A percentile compares a stretch with the other conserved stretches of the same genome.
Evolutionary conservation across 2,888 invertebrate species (phyloP).

Genomic region (Cephonodes hylas): DNA sequence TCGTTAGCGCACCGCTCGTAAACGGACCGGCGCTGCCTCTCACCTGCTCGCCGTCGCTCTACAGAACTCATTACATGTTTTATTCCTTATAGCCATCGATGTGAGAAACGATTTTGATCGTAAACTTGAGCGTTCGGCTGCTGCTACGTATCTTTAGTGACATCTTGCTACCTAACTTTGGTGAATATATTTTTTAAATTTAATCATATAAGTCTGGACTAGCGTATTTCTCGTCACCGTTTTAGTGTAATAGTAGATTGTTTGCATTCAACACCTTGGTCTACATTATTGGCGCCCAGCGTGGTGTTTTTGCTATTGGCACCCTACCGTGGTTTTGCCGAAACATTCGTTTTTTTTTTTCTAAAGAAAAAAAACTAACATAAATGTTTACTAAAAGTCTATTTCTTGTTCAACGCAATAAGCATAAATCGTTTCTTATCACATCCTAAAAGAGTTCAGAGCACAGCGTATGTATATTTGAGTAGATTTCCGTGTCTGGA

Average conservation of each 20-base stretch:
- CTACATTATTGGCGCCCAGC: slow-evolving; percentile 2
- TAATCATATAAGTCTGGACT: no score
- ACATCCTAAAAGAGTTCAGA: background rate
- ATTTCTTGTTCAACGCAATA: no score
- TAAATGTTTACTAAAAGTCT: no score
- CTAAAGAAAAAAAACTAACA: background rate
- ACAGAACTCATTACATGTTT: slow-evolving; percentile 13
- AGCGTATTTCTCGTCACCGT: no score
- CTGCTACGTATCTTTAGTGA: background rate
- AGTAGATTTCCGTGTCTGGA: slow-evolving; percentile 3
- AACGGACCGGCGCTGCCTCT: slow-evolving; percentile 37
- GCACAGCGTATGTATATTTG: background rate
- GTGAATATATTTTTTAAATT: background rate
- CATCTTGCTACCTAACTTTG: background rate
- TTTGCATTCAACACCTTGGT: no score
- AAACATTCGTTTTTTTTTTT: background rate
- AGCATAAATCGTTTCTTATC: background rate
- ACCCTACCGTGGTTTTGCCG: background rate
- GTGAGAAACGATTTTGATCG: background rate
- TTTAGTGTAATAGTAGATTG: no score
- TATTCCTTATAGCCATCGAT: background rate
- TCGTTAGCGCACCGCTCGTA: slow-evolving; percentile 58
- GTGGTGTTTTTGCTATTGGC: background rate
- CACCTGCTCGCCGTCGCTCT: slow-evolving; percentile 44
- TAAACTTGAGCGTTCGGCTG: background rate